Evolutionary conservation across 2,888 invertebrate species (phyloP).

Genomic region (Folsomia candida): DNA sequence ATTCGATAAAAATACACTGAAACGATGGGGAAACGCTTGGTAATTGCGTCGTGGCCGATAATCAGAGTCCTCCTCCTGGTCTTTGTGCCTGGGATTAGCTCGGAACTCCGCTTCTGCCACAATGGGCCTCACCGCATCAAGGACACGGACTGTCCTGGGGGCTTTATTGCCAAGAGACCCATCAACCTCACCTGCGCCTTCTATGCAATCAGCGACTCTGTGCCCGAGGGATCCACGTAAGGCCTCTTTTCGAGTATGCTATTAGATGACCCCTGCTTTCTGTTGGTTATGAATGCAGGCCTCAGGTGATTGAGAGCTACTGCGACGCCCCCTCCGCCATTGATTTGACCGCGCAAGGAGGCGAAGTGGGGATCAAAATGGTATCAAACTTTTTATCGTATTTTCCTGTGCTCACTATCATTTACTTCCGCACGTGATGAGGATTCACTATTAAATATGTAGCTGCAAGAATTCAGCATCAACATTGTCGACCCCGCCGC

Average conservation of each 20-base stretch:
- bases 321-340: background rate
- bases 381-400: no score
- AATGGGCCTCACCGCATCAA: conserved; percentile 34
- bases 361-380: background rate
- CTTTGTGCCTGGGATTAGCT: no score
- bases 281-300: no score
- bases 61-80: no score
- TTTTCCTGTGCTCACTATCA: no score
- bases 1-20: no score
- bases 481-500: background rate
- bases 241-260: no score
- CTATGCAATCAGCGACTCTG: conserved; percentile 15
- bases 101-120: conserved; percentile 31
- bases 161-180: conserved; percentile 19
- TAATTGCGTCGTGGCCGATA: no score
- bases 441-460: background rate
- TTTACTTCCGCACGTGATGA: no score
- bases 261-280: no score
- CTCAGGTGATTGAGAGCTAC: background rate
- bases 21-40: no score
- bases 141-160: conserved; percentile 34
- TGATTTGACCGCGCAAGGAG: background rate
- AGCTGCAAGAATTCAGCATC: background rate
- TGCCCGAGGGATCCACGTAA: conserved; percentile 12
- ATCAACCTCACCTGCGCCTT: conserved; percentile 20